Evolutionary conservation across 2,113 vertebrate genomes (phyloP), one percentile per base, ranked within the genome.

Genomic region (Ictalurus furcatus): DNA sequence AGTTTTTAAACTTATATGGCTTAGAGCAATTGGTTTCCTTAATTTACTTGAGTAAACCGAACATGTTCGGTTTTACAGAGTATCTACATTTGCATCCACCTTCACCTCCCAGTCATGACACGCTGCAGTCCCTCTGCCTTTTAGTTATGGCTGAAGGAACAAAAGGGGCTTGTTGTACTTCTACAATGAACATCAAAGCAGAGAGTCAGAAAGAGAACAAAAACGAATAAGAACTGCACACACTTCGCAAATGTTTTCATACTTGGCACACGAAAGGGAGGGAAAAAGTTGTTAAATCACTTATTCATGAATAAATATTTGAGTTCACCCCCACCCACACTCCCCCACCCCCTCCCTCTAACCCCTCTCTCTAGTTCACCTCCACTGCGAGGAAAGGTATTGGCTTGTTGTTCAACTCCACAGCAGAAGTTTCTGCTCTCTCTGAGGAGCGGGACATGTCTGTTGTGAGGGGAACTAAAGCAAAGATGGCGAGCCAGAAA

Each of bases 391-490:
- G 28, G 17, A 56, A 81, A 30, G 44, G 23, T 2, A 6, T 80
- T 80, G 52, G n/a, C 7, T 37, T 82, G 80, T 59, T 82, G 30
- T 56, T 59, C 30, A 0, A 11, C n/a, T 59, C 56, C 4, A 6
- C 80, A 59, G 17, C 54, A 37, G n/a, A 11, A 59, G 30, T 52
- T 16, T 83, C 21, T 48, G 6, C 37, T 25, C 16, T 69, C 14
- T 84, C 25, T 58, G 17, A 87, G 58, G 84, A 54, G 54, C 37
- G 59, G 7, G 28, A 86, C 54, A 8, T 12, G 59, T 67, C 69
- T 11, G 1, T 58, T 48, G 61, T 94, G 92, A 85, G 88, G 61
- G 14, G 52, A 23, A 69, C 86, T 7, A 85, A 52, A 65, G 1
- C 40, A 87, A 67, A 40, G 5, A 23, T 79, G 9, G 30, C 2